Conservation (phyloP, 1,140 invertebrate genomes). For the Lordiphosa stackelbergi region DNA sequence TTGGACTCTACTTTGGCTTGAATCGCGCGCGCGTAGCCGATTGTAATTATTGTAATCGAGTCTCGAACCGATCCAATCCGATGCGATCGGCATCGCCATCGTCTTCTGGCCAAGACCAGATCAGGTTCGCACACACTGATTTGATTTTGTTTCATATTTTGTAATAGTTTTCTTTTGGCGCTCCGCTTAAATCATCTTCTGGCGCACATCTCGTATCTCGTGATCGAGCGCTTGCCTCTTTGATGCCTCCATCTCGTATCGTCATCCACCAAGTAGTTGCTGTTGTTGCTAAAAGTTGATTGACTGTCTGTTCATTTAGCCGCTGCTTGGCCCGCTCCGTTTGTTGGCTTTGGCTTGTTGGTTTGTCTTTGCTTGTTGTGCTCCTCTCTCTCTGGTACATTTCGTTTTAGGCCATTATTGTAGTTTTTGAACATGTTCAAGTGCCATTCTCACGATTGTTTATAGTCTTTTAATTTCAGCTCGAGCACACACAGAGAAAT, state of each 20-base stretch:
- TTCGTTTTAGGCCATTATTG: constrained; percentile 74
- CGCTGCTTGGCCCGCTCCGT: constrained; percentile 33
- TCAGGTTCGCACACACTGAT: constrained; percentile 59
- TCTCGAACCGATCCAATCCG: constrained; percentile 74
- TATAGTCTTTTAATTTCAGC: constrained; percentile 75
- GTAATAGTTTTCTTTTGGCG: constrained; percentile 66
- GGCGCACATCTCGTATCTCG: background rate
- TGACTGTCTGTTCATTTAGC: constrained; percentile 74
- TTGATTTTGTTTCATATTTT: constrained; percentile 67
- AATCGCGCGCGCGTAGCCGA: constrained; percentile 75
- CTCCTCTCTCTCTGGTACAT: constrained; percentile 24
- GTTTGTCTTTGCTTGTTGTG: constrained; percentile 25
- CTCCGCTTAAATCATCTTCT: constrained; percentile 65
- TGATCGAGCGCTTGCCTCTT: constrained; percentile 3
- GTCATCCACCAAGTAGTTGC: constrained; percentile 35
- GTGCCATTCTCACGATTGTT: constrained; percentile 76
- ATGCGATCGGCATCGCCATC: constrained; percentile 49
- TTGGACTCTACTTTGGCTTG: constrained; percentile 41
- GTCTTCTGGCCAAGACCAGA: constrained; percentile 13
- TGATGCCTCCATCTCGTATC: constrained; percentile 6
- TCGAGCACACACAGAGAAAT: constrained; percentile 55
- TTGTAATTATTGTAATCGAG: constrained; percentile 77
- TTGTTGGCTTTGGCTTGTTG: constrained; percentile 36
- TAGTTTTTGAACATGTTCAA: constrained; percentile 74
- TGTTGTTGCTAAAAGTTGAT: constrained; percentile 67